Base-by-base conservation (phyloP, 2,888 invertebrate genomes). In the Parnassius mnemosyne region DNA sequence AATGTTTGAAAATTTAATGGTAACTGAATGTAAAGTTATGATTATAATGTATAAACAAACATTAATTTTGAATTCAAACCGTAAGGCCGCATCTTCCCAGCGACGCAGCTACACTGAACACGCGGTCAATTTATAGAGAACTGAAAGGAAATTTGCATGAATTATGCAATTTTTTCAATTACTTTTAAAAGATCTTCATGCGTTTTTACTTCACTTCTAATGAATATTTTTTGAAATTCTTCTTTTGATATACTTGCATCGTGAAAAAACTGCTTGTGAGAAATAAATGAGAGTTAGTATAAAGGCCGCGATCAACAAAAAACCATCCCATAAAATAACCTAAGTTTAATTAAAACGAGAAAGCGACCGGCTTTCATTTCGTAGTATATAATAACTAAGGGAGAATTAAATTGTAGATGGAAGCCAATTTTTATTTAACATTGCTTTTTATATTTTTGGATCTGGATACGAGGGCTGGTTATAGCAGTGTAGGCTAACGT, bases 341-440 rank as follows among this genome's bases (percentile, higher is more conserved):
- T 63, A 51, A 63, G 55, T 63, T 63, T 63, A 63, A 63, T 63
- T 63, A 63, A 63, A 63, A 56, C 47, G 63, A 47, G 59, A 63
- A 63, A 56, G 56, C 59, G 59, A 63, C 56, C 49, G 59, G 63
- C 59, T 60, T 63, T 60, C 63, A 59, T 59, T 59, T 41, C 55
- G 10, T 49, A 59, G 52, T 60, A 60, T 56, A 56, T 60, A 55
- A 63, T 63, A 60, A 63, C 59, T 55, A 43, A 46, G 55, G 41
- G 43, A 55, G 44, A 63, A 63, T 56, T 59, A 63, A 63, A 63
- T 59, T 59, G 55, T 56, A 63, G 59, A 57, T 53, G 47, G 53
- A 53, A 56, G 56, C 63, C 59, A 63, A 63, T 60, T 63, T 63
- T 59, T 55, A 63, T 20, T 52, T 9, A 55, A 34, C 41, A 52